Conservation (phyloP, 2,113 vertebrate genomes). For the Collichthys lucidus region DNA sequence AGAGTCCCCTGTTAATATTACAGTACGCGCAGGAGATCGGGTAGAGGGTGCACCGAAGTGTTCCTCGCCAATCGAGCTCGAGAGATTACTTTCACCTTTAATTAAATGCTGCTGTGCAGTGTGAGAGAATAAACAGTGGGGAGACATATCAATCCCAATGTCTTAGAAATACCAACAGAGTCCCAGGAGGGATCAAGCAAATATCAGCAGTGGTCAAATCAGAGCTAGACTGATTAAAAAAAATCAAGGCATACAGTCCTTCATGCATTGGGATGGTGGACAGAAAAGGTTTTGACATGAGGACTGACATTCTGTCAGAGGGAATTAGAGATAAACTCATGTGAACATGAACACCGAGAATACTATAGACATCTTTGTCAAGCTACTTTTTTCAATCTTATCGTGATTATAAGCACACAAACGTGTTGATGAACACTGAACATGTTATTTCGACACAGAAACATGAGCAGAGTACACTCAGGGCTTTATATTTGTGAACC, state of each 20-base stretch:
- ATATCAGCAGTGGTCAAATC: constrained; percentile 72
- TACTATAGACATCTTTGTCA: neutral
- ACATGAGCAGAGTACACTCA: neutral
- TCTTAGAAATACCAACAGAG: constrained; percentile 73
- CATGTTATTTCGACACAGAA: neutral
- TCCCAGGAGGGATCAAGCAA: constrained; percentile 66
- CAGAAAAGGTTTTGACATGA: neutral
- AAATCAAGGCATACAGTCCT: constrained; percentile 7
- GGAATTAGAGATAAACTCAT: neutral
- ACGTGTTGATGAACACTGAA: neutral
- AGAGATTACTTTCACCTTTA: constrained; percentile 74
- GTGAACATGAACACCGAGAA: neutral
- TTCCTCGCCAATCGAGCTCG: constrained; percentile 29
- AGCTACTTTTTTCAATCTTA: neutral
- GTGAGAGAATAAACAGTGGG: constrained; percentile 56
- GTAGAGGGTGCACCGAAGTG: constrained; percentile 16
- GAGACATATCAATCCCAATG: constrained; percentile 63
- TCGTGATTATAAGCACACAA: neutral
- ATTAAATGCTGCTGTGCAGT: constrained; percentile 75
- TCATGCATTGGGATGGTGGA: neutral
- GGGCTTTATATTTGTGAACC: neutral
- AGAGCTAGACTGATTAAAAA: constrained; percentile 62
- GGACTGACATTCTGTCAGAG: neutral
- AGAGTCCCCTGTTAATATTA: constrained; percentile 40
- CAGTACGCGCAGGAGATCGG: neutral